Evolutionary conservation across 1,140 invertebrate genomes (phyloP), one percentile per base, ranked within the genome.

Genomic region (Cephus cinctus): DNA sequence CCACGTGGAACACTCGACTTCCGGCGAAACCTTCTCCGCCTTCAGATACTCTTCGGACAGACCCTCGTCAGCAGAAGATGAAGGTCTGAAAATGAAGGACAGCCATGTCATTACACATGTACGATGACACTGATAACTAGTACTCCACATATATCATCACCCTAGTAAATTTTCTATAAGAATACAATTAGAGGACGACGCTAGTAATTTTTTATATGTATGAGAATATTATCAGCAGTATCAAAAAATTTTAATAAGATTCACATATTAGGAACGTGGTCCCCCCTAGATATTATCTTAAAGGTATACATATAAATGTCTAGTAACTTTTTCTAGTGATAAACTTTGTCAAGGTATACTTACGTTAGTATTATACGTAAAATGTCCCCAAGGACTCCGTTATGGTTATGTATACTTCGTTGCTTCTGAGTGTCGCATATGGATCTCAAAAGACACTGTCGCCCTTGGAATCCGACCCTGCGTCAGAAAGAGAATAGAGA

Each of bases 331-430:
- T n/a, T n/a, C n/a, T n/a, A n/a, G n/a, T n/a, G n/a, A n/a, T n/a
- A n/a, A n/a, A n/a, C n/a, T n/a, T n/a, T n/a, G n/a, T 23, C 20
- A 55, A 51, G 32, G 31, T 25, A 45, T 46, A 67, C 65, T 69
- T 57, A 70, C 65, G 55, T 63, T 44, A 75, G 63, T 22, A 66
- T 35, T 50, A 75, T 68, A 38, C 57, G 59, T 43, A 69, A 44
- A 25, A 71, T 39, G 56, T 67, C 65, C 30, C 64, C 70, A 19
- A 69, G 32, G 3, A 71, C 59, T 30, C 71, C 71, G 54, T 69
- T 70, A 50, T 63, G 58, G 22, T 45, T 32, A 39, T 63, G 52
- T 32, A 60, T 50, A 21, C 54, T 40, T 48, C 46, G 46, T 12
- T 43, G 54, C 4, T 57, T 32, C 5, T n/a, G n/a, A 12, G 64